phyloP scores from a whole-genome alignment of 1,140 invertebrate genomes.

The Cyclina sinensis region DNA sequence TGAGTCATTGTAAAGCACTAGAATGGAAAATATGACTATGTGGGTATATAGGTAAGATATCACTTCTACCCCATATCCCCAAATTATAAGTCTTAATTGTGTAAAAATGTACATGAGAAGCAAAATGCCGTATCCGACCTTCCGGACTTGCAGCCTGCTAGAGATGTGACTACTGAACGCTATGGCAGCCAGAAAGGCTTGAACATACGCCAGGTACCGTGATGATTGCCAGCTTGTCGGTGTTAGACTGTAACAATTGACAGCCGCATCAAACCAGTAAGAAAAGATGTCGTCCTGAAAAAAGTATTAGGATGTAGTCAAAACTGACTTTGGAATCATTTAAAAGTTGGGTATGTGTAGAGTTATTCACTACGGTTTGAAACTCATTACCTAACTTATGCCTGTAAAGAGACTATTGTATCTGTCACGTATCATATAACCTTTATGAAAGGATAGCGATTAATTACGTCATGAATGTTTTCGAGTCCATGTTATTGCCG shows the following conservation, averaged over 20 bases:
- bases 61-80: background rate
- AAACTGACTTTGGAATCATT: too few species aligned
- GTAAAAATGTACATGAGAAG: background rate
- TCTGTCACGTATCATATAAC: background rate
- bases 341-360: too few species aligned
- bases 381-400: too few species aligned
- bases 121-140: slow-evolving; percentile 3
- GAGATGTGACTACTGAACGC: background rate
- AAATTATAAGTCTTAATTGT: slow-evolving; percentile 6
- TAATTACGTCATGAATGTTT: background rate
- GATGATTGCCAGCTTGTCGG: background rate
- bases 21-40: background rate
- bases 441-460: background rate
- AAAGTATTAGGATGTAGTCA: too few species aligned
- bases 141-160: background rate
- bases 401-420: too few species aligned
- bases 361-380: too few species aligned
- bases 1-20: slow-evolving; percentile 3
- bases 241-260: slow-evolving; percentile 9
- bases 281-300: background rate
- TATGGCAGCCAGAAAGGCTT: background rate
- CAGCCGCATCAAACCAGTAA: background rate
- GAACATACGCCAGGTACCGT: background rate
- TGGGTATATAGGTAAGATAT: background rate
- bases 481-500: background rate